phyloP scores from a whole-genome alignment of 2,797 vertebrate genomes.

The Margarornis squamiger region DNA sequence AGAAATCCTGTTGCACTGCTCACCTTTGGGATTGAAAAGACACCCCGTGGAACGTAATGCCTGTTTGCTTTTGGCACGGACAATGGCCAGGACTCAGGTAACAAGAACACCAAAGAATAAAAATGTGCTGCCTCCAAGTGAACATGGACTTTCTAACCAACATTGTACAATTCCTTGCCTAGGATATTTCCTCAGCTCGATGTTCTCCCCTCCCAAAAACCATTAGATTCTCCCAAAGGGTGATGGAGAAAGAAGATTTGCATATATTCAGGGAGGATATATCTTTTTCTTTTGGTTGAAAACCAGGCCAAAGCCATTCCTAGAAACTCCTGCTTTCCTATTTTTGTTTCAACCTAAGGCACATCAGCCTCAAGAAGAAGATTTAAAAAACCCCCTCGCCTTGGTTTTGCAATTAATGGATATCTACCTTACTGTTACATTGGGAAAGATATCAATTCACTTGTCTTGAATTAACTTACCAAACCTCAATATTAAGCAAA shows the following conservation, averaged over 20 bases:
- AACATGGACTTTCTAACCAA: neutral
- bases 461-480: neutral
- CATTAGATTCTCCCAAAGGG: fast-evolving
- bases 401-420: neutral
- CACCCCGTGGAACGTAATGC: fast-evolving
- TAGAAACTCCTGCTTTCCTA: neutral
- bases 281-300: neutral
- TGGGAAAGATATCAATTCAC: neutral
- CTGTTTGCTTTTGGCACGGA: neutral
- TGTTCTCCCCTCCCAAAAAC: neutral
- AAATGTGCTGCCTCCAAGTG: neutral
- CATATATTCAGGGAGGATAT: neutral
- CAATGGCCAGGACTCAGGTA: neutral
- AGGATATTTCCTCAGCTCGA: fast-evolving
- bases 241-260: too few relatives aligned
- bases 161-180: neutral
- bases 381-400: neutral
- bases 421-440: neutral
- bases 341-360: neutral
- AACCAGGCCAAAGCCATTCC: neutral
- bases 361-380: neutral
- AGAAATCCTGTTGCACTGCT: neutral
- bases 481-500: neutral
- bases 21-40: neutral
- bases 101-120: neutral